Evolutionary conservation across 2,113 vertebrate genomes (phyloP).

Genomic region (Gorsachius goisagi): DNA sequence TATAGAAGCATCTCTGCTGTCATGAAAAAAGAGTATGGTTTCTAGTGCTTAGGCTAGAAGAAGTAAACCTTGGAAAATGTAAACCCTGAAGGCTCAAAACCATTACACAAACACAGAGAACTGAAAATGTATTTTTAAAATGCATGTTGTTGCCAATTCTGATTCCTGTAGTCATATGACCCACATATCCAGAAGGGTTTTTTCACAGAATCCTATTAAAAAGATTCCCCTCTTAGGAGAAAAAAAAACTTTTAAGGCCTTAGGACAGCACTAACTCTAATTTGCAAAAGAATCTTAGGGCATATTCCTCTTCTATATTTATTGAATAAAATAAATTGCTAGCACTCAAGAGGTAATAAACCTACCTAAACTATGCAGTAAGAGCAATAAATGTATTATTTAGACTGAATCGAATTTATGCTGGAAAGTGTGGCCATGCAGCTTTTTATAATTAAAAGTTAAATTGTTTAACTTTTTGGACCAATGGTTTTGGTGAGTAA

Average conservation of each 20-base stretch:
- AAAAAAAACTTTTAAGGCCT: not conserved
- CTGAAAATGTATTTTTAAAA: constrained; percentile 19
- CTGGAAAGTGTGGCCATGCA: not conserved
- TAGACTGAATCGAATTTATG: not conserved
- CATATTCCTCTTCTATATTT: not conserved
- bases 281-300: not conserved
- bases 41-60: not conserved
- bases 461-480: not conserved
- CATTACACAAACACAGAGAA: not conserved
- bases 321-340: not conserved
- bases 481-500: not conserved
- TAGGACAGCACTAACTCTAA: not conserved
- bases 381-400: not conserved
- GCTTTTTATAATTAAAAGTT: not conserved
- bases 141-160: not conserved
- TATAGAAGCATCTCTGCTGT: not conserved
- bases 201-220: not conserved
- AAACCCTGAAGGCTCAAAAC: not conserved
- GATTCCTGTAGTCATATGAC: not conserved
- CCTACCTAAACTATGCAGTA: not conserved
- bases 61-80: not conserved
- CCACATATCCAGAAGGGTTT: not conserved
- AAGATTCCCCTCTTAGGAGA: not conserved
- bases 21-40: not conserved
- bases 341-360: not conserved